Evolutionary conservation across 2,888 invertebrate genomes (phyloP), one percentile per base, ranked within the genome.

Genomic region (Girardia tigrina): DNA sequence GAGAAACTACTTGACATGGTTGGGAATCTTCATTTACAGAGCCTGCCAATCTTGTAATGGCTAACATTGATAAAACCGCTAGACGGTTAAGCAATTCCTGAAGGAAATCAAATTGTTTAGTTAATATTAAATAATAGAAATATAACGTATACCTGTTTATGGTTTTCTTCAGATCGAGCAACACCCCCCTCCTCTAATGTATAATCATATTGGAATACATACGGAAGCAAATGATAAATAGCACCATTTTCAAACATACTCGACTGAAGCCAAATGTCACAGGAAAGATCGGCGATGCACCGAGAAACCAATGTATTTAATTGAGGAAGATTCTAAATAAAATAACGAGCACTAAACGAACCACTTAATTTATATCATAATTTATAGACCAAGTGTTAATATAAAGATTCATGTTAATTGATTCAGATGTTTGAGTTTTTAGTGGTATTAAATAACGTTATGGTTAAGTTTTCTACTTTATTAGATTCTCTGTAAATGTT

Each of bases 111-210:
- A n/a, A n/a, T n/a, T n/a, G 28, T 70, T 70, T 23, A 70, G 6
- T 23, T 26, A 8, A 12, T 26, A 70, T 8, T 23, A 74, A 20
- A 26, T 75, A 75, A 36, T 12, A 36, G 75, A 75, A 75, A 75
- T 20, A 16, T 36, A 8, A 16, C 8, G 28, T 20, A 74, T 20
- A 85, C 85, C 82, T 90, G 90, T 81, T 91, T 90, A 84, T 94
- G 94, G 1, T 90, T 88, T 73, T 90, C 89, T 80, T 90, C 90
- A 79, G 88, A 89, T 27, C 89, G 88, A 79, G 91, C 90, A 0
- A 95, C 91, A 0, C 95, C 97, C 73, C 94, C 92, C 86, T 98
- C 97, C 77, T 94, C 91, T 79, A 98, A 86, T 1, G 98, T 99
- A 85, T 90, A 98, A 86, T 98, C 98, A 84, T 94, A 99, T 78